Conservation (phyloP, 2,113 vertebrate genomes). For the Tetrao urogallus region DNA sequence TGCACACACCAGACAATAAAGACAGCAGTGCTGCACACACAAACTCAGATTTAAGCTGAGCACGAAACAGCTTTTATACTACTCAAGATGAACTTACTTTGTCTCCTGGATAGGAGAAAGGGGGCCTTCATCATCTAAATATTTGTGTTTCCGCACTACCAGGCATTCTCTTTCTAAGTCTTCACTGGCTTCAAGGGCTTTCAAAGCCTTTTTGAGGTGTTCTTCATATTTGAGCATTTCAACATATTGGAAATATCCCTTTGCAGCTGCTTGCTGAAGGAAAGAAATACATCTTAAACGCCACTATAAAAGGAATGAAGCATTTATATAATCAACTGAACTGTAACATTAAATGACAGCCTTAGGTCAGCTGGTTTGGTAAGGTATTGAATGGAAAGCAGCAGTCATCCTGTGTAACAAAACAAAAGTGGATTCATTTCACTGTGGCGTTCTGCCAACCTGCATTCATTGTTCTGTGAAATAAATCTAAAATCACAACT, state of each 20-base stretch:
- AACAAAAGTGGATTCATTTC: neutral
- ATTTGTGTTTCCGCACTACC: conserved; percentile 71
- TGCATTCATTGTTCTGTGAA: neutral
- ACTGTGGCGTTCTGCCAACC: neutral
- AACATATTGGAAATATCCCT: conserved; percentile 79
- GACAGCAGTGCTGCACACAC: neutral
- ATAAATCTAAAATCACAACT: neutral
- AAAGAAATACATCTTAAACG: neutral
- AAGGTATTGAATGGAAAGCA: neutral
- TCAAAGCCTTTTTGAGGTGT: conserved; percentile 75
- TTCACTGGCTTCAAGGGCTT: conserved; percentile 66
- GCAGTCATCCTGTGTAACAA: neutral
- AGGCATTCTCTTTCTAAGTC: conserved; percentile 77
- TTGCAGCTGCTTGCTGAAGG: conserved; percentile 73
- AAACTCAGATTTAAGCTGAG: rapidly evolving
- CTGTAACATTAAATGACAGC: rapidly evolving
- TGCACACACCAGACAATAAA: neutral
- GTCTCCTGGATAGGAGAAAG: conserved; percentile 80
- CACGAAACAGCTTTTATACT: neutral
- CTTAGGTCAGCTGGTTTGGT: neutral
- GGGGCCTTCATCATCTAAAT: conserved; percentile 80
- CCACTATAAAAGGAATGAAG: neutral
- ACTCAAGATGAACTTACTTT: conserved; percentile 62
- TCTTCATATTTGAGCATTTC: conserved; percentile 78
- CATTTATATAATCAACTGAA: neutral